Percentiles rank a stretch among this genome's conserved stretches.
Evolutionary conservation across 2,888 invertebrate genomes (phyloP).

Genomic region (Caenorhabditis auriculariae): DNA sequence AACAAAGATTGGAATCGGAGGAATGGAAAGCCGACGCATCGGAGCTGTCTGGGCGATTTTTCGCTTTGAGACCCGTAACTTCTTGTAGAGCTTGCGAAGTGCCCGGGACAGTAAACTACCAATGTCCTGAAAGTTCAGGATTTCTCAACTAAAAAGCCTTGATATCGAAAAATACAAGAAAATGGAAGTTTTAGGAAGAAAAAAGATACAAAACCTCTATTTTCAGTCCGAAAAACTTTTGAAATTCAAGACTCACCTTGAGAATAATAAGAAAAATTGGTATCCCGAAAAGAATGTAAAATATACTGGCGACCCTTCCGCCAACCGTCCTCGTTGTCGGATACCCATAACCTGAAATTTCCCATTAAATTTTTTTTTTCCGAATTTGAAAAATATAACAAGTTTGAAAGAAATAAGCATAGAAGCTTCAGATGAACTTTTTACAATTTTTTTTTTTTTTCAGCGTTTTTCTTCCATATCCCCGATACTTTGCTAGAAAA

Average conservation of each 20-base stretch:
- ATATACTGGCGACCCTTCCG: slow-evolving; percentile 51
- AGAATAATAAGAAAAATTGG: slow-evolving; percentile 59
- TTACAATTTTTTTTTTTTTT: neutral
- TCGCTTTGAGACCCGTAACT: slow-evolving; percentile 37
- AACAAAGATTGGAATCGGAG: too few species aligned
- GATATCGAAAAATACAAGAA: too few species aligned
- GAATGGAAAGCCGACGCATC: slow-evolving; percentile 4
- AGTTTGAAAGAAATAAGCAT: neutral
- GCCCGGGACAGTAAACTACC: slow-evolving; percentile 52
- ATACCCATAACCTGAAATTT: slow-evolving; percentile 56
- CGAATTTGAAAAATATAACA: neutral
- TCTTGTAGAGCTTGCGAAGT: slow-evolving; percentile 52
- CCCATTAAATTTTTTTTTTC: neutral
- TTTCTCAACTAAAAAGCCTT: too few species aligned
- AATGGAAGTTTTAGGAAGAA: slow-evolving; percentile 25
- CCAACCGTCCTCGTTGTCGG: slow-evolving; percentile 50
- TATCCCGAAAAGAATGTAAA: slow-evolving; percentile 60
- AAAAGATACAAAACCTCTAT: slow-evolving; percentile 60
- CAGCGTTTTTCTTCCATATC: too few species aligned
- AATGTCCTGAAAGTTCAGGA: slow-evolving; percentile 40
- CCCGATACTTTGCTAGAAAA: too few species aligned
- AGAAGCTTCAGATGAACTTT: too few species aligned
- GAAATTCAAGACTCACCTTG: slow-evolving; percentile 20
- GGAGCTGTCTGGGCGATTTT: slow-evolving; percentile 23
- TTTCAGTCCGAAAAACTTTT: slow-evolving; percentile 62